Conservation (phyloP, 2,888 invertebrate species). For the Chymomyza caudatula region DNA sequence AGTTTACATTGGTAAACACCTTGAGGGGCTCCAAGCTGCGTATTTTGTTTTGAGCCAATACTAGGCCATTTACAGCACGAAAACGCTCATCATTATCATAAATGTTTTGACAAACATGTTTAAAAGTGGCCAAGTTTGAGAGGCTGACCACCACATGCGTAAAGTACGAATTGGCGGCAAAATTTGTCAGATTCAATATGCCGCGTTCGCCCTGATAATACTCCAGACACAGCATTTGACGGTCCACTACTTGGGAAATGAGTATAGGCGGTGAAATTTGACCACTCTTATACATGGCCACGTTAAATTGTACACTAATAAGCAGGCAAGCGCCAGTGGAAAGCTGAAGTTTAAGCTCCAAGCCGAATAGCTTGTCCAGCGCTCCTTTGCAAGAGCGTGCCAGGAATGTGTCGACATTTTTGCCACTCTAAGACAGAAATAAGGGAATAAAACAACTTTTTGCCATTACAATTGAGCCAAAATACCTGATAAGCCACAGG, state of each 20-base stretch:
- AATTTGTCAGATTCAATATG: conserved; percentile 67
- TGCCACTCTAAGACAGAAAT: conserved; percentile 50
- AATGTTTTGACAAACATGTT: conserved; percentile 62
- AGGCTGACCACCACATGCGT: conserved; percentile 60
- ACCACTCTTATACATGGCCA: conserved; percentile 55
- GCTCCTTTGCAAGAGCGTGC: conserved; percentile 69
- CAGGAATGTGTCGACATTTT: conserved; percentile 60
- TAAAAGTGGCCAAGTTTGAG: conserved; percentile 61
- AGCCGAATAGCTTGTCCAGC: conserved; percentile 68
- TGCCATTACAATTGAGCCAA: not conserved
- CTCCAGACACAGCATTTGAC: conserved; percentile 54
- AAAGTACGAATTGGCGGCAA: conserved; percentile 52
- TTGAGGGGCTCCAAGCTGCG: conserved; percentile 55
- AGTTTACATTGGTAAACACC: conserved; percentile 63
- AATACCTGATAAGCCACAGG: conserved; percentile 70
- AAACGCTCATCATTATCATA: conserved; percentile 68
- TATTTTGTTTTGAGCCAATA: conserved; percentile 63
- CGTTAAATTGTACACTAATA: conserved; percentile 64
- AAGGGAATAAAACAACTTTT: not conserved
- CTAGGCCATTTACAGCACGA: conserved; percentile 62
- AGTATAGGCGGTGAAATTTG: conserved; percentile 68
- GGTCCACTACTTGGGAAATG: conserved; percentile 51
- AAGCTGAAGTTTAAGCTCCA: conserved; percentile 55
- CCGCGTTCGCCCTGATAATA: conserved; percentile 44
- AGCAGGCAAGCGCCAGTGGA: conserved; percentile 46